Evolutionary conservation across 1,140 invertebrate genomes (phyloP).

Genomic region (Euura saliciscinereae): DNA sequence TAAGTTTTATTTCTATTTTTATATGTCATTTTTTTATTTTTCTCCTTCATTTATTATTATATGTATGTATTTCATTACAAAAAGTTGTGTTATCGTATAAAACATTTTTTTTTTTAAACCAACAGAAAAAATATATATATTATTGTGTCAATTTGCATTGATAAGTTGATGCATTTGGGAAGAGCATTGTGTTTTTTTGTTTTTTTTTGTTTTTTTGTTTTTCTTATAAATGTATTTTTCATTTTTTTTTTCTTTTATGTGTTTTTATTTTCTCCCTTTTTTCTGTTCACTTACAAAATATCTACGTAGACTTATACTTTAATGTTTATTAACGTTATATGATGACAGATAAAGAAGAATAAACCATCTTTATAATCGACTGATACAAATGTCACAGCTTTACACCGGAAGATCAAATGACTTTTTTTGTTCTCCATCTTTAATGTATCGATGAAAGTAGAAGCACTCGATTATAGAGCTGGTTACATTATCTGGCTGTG

Average conservation of each 20-base stretch:
- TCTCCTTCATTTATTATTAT: slow-evolving; percentile 4
- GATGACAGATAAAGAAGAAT: not conserved
- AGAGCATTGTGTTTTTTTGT: slow-evolving; percentile 8
- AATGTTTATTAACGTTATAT: not conserved
- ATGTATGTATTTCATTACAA: not conserved
- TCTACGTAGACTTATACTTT: not conserved
- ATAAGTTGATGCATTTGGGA: slow-evolving; percentile 9
- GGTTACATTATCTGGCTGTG: not conserved
- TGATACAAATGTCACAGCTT: not conserved
- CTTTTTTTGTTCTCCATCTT: not conserved
- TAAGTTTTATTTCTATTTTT: not conserved
- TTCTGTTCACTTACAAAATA: slow-evolving; percentile 6
- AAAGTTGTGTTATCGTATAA: not conserved
- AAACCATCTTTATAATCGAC: not conserved
- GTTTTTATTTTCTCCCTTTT: not conserved
- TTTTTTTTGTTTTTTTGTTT: not conserved
- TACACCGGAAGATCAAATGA: not conserved
- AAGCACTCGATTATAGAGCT: not conserved
- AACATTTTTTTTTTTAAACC: not conserved
- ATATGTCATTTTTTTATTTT: not conserved
- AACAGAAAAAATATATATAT: no score
- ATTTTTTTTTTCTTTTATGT: not conserved
- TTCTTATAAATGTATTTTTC: not conserved
- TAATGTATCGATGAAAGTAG: not conserved
- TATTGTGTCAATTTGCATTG: slow-evolving; percentile 11